A percentile compares a stretch with the other conserved stretches of the same genome.
phyloP scores from a whole-genome alignment of 2,797 vertebrate species.

The Myiothlypis coronata region DNA sequence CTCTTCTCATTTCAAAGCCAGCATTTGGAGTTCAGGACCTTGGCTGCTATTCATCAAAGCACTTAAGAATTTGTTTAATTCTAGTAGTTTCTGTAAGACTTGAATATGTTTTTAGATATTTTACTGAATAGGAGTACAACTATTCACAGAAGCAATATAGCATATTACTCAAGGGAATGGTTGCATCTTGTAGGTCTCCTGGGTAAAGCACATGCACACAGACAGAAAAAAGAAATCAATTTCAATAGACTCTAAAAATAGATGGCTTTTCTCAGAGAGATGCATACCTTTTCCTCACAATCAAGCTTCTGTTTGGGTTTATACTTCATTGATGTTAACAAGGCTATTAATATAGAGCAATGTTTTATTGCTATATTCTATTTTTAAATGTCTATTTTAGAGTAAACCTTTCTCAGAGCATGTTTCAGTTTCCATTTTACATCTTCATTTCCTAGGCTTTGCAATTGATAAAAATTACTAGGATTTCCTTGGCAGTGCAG shows the following conservation, averaged over 20 bases:
- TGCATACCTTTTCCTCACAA: background rate
- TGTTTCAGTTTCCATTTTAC: background rate
- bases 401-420: background rate
- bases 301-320: background rate
- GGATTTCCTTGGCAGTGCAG: constrained; percentile 8
- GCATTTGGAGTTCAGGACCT: background rate
- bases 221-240: constrained; percentile 27
- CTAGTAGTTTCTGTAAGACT: background rate
- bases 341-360: constrained; percentile 27
- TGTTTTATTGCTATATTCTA: background rate
- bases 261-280: constrained; percentile 23
- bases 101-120: background rate
- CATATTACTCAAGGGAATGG: constrained; percentile 26
- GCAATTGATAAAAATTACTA: background rate
- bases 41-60: constrained; percentile 22
- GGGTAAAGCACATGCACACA: constrained; percentile 2
- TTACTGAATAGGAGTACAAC: constrained; percentile 3
- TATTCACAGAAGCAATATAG: background rate
- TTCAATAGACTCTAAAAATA: constrained; percentile 51
- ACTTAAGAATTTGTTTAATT: constrained; percentile 38
- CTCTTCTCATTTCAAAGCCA: background rate
- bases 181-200: background rate
- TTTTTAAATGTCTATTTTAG: background rate
- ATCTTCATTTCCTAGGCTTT: background rate
- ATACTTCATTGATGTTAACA: constrained; percentile 35